A percentile compares a stretch with the other conserved stretches of the same genome.
These are phyloP conservation scores for Onychomys torridus DNA, from an alignment of 2,797 vertebrate genomes.

Conservation along the genomic window DNA sequence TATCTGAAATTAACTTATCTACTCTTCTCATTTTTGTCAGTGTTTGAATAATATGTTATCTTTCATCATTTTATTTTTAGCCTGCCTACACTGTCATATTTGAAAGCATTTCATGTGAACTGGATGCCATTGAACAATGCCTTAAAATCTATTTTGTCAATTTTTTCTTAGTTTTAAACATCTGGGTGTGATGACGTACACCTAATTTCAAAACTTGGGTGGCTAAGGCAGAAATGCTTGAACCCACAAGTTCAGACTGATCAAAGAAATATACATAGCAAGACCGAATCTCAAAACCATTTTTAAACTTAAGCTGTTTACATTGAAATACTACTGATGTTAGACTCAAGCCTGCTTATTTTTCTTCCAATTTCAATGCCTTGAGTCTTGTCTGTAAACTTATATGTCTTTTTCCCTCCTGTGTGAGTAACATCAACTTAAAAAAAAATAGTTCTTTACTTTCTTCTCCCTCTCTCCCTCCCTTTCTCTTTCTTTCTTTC, in stretches of 20 bases:
- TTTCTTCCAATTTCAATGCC: background rate
- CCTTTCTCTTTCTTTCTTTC: background rate
- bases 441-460: background rate
- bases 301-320: too few species aligned
- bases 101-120: background rate
- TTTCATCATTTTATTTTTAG: slow-evolving; percentile 1
- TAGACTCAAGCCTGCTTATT: background rate
- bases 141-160: background rate
- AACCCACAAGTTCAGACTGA: background rate
- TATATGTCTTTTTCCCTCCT: background rate
- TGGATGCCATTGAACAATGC: background rate
- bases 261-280: background rate
- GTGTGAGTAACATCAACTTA: background rate
- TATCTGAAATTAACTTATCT: too few species aligned
- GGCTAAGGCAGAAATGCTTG: background rate
- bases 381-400: background rate
- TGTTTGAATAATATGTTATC: too few species aligned
- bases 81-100: background rate
- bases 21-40: too few species aligned
- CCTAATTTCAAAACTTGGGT: background rate
- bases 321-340: background rate
- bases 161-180: background rate
- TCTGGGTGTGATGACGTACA: background rate
- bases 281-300: background rate
- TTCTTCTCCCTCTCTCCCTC: background rate